These are phyloP conservation scores for Gastrophryne carolinensis DNA, from an alignment of 2,797 vertebrate genomes.

Conservation along the genomic window DNA sequence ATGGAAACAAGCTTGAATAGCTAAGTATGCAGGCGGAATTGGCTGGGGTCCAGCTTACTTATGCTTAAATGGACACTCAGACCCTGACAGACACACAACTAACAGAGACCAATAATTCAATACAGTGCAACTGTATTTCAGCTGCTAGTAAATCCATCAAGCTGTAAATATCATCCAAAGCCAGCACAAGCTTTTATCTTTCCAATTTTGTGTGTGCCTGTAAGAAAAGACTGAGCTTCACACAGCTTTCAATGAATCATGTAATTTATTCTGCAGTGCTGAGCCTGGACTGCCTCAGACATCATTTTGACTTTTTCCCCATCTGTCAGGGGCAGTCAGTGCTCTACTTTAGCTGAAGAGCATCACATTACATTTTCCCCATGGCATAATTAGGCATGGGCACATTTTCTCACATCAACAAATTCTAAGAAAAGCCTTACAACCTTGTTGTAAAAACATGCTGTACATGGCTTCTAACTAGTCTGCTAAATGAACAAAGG, in stretches of 20 bases:
- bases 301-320: slow-evolving; percentile 74
- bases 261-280: slow-evolving; percentile 78
- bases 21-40: slow-evolving; percentile 65
- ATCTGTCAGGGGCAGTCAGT: slow-evolving; percentile 75
- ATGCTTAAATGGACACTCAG: slow-evolving; percentile 80
- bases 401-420: slow-evolving; percentile 70
- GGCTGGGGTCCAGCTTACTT: slow-evolving; percentile 76
- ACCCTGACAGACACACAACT: slow-evolving; percentile 72
- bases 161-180: slow-evolving; percentile 81
- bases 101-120: slow-evolving; percentile 83
- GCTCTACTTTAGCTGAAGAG: slow-evolving; percentile 64
- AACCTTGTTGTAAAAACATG: slow-evolving; percentile 72
- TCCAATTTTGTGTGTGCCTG: slow-evolving; percentile 77
- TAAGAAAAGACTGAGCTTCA: slow-evolving; percentile 68
- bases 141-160: slow-evolving; percentile 81
- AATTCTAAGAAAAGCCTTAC: slow-evolving; percentile 72
- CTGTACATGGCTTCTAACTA: slow-evolving; percentile 73
- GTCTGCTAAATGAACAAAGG: slow-evolving; percentile 75
- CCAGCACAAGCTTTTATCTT: slow-evolving; percentile 82
- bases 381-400: slow-evolving; percentile 67
- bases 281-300: slow-evolving; percentile 72
- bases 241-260: slow-evolving; percentile 77
- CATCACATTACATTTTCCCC: slow-evolving; percentile 64
- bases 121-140: slow-evolving; percentile 75
- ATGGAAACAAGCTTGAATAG: slow-evolving; percentile 64